These are phyloP conservation scores for Triplophysa tibetana DNA, from an alignment of 2,113 vertebrate species.

Conservation along the genomic window DNA sequence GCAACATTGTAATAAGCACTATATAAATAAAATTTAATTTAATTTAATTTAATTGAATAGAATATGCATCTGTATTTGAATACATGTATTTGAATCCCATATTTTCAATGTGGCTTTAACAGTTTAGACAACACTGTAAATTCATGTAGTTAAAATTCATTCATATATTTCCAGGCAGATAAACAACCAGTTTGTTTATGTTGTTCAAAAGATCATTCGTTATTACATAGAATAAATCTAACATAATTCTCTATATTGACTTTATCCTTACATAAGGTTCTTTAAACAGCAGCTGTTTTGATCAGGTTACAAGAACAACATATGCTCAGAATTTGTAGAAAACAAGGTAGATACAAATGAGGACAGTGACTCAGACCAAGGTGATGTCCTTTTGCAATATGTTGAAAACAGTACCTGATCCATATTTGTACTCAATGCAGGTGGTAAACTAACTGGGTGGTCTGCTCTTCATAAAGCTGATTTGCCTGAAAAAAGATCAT, in stretches of 20 bases:
- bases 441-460: background rate
- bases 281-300: conserved; percentile 30
- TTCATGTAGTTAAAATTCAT: background rate
- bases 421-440: background rate
- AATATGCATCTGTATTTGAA: too few relatives aligned
- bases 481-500: background rate
- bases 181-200: conserved; percentile 14
- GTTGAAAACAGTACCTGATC: background rate
- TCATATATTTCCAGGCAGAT: background rate
- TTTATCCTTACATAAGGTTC: conserved; percentile 11
- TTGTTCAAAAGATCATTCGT: conserved; percentile 6
- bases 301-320: conserved; percentile 22
- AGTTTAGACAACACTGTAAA: background rate
- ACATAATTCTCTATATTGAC: background rate
- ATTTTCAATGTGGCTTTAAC: too few relatives aligned
- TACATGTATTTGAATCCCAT: background rate
- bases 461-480: background rate
- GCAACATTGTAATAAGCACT: too few relatives aligned
- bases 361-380: too few relatives aligned
- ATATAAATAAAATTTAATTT: too few relatives aligned
- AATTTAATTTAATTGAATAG: too few relatives aligned
- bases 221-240: conserved; percentile 11
- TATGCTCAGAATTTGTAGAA: background rate
- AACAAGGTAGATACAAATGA: background rate
- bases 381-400: background rate